phyloP scores from a whole-genome alignment of 2,113 vertebrate species.

The Archocentrus centrarchus region DNA sequence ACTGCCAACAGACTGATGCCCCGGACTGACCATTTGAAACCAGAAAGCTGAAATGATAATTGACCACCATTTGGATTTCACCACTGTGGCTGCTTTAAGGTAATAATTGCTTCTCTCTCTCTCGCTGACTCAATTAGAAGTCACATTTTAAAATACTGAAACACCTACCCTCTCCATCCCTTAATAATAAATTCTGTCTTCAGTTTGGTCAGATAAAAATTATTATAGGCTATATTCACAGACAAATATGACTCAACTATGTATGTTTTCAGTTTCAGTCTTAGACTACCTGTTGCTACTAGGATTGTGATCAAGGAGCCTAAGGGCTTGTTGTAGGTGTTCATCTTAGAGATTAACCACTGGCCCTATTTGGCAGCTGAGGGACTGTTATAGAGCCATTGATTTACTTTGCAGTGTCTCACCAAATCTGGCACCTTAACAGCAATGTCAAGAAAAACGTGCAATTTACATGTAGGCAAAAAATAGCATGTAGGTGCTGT shows the following conservation, averaged over 20 bases:
- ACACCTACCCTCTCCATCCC: not conserved
- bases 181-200: too few relatives aligned
- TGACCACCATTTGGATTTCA: conserved; percentile 17
- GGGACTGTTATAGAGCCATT: too few relatives aligned
- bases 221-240: not conserved
- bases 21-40: not conserved
- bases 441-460: not conserved
- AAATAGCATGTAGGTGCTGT: not conserved
- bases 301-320: conserved; percentile 21
- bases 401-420: not conserved
- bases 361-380: not conserved
- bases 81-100: conserved; percentile 12
- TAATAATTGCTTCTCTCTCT: conserved; percentile 1
- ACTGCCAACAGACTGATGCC: conserved; percentile 40
- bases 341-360: not conserved
- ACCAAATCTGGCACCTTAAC: not conserved
- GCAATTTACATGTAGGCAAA: not conserved
- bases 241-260: not conserved
- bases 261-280: not conserved
- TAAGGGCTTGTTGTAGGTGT: not conserved
- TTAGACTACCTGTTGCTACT: not conserved
- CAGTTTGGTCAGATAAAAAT: too few relatives aligned
- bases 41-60: conserved; percentile 10
- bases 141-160: not conserved
- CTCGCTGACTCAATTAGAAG: too few relatives aligned